Percentiles rank a stretch among this genome's conserved stretches.
Evolutionary conservation across 2,888 invertebrate species (phyloP).

Genomic region (Cryptus viduatorius): DNA sequence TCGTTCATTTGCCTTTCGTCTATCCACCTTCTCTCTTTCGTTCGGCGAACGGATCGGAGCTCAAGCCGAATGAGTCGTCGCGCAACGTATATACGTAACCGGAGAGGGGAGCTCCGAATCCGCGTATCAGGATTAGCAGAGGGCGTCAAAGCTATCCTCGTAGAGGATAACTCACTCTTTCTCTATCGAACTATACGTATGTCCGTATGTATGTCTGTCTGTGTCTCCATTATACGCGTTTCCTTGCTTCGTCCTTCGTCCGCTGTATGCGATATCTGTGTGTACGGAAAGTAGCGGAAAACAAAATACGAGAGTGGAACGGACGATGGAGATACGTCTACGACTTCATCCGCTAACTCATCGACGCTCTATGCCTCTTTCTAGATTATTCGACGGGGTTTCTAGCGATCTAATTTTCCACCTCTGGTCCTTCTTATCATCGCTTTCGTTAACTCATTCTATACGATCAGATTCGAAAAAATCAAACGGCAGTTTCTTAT

Average conservation of each 20-base stretch:
- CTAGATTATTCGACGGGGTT: neutral
- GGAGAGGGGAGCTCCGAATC: slow-evolving; percentile 52
- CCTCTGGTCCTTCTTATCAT: too few species aligned
- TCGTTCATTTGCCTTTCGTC: slow-evolving; percentile 84
- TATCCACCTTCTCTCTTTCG: slow-evolving; percentile 73
- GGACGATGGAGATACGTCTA: slow-evolving; percentile 38
- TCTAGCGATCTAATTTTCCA: neutral
- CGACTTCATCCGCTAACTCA: slow-evolving; percentile 22
- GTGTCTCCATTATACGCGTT: slow-evolving; percentile 9
- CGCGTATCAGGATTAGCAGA: slow-evolving; percentile 77
- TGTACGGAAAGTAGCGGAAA: neutral
- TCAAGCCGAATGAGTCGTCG: slow-evolving; percentile 38
- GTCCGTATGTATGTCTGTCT: neutral
- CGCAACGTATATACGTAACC: slow-evolving; percentile 22
- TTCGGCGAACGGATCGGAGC: slow-evolving; percentile 53
- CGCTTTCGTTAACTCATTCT: too few species aligned
- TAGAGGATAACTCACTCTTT: slow-evolving; percentile 61
- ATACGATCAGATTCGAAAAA: too few species aligned
- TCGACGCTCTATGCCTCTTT: slow-evolving; percentile 4
- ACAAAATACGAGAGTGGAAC: slow-evolving; percentile 15
- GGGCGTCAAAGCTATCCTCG: slow-evolving; percentile 80
- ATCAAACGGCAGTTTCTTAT: too few species aligned
- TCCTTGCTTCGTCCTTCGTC: slow-evolving; percentile 24
- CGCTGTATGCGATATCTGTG: slow-evolving; percentile 1
- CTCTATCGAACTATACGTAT: slow-evolving; percentile 34